phyloP scores from a whole-genome alignment of 2,113 vertebrate genomes.

The Gambusia holbrooki region DNA sequence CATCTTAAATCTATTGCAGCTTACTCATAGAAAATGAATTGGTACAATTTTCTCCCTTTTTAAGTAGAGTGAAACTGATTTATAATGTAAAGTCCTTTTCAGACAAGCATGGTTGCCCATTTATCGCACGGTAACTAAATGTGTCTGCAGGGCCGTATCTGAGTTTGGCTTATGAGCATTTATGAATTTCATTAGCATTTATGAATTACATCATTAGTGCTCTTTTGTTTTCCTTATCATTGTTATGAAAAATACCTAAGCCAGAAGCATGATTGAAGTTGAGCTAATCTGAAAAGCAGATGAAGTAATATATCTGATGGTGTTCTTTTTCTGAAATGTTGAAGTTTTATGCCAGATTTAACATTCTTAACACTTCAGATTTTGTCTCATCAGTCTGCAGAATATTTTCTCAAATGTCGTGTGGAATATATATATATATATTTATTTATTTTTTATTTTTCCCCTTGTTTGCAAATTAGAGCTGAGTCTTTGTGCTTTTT shows the following conservation, averaged over 20 bases:
- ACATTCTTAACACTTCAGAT: too few species aligned
- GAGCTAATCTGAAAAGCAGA: background rate
- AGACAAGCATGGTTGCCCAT: background rate
- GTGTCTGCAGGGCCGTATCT: background rate
- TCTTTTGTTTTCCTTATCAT: background rate
- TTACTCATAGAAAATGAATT: background rate
- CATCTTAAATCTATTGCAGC: background rate
- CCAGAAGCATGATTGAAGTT: background rate
- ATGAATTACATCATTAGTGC: background rate
- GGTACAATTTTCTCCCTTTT: background rate
- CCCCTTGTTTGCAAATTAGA: too few species aligned
- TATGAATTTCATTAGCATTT: background rate
- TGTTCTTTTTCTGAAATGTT: too few species aligned
- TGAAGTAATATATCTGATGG: too few species aligned
- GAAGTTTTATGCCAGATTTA: too few species aligned
- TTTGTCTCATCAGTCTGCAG: too few species aligned
- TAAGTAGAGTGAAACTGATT: background rate
- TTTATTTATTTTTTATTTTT: too few species aligned
- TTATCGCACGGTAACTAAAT: background rate
- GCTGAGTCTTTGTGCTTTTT: too few species aligned
- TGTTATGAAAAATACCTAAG: background rate
- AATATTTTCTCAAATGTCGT: too few species aligned
- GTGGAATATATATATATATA: too few species aligned
- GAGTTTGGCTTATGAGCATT: background rate
- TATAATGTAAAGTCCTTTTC: background rate